Evolutionary conservation across 2,113 vertebrate species (phyloP).

Genomic region (Serinus canaria): DNA sequence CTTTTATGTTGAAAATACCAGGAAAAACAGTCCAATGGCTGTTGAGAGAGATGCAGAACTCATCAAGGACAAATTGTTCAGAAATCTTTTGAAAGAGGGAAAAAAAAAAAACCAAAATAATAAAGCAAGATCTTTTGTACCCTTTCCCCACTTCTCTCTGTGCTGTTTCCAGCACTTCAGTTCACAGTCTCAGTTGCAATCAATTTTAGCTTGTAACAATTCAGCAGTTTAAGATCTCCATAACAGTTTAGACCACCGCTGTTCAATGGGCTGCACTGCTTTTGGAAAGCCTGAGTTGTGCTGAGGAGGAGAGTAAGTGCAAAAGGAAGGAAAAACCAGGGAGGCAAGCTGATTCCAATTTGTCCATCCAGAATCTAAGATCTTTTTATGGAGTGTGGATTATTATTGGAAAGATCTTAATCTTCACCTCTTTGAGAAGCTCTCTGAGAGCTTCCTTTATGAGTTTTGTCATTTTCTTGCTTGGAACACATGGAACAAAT

Average conservation of each 20-base stretch:
- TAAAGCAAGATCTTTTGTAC: not conserved
- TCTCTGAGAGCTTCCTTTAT: not conserved
- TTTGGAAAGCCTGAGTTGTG: not conserved
- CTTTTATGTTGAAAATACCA: slow-evolving; percentile 7
- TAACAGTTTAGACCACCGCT: slow-evolving; percentile 41
- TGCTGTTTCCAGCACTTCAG: not conserved
- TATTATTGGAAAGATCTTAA: not conserved
- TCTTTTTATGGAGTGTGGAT: not conserved
- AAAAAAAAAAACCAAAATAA: not conserved
- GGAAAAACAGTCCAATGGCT: not conserved
- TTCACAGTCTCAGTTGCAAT: slow-evolving; percentile 46
- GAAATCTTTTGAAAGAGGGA: not conserved
- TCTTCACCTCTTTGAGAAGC: slow-evolving; percentile 7
- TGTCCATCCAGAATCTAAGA: not conserved
- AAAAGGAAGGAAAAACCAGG: not conserved
- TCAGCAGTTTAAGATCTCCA: slow-evolving; percentile 47
- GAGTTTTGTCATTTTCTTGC: not conserved
- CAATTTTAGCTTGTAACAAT: slow-evolving; percentile 59
- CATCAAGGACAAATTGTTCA: not conserved
- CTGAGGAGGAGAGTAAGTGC: not conserved
- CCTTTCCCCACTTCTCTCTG: not conserved
- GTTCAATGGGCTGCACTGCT: slow-evolving; percentile 40
- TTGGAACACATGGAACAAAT: not conserved
- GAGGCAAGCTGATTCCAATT: not conserved
- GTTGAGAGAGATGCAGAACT: not conserved